Conservation (phyloP, 2,113 vertebrate genomes). For the Oryzias melastigma region DNA sequence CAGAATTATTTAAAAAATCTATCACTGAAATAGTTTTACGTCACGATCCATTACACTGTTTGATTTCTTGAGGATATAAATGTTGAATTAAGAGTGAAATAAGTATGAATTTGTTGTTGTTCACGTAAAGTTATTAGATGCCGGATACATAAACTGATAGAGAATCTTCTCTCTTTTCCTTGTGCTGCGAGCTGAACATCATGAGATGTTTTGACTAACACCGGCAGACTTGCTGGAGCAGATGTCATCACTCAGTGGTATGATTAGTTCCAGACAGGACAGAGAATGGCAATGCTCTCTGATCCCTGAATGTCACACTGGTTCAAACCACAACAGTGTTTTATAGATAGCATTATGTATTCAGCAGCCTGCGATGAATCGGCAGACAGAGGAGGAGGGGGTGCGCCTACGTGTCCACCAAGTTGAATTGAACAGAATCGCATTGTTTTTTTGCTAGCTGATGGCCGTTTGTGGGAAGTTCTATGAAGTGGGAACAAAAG, state of each 20-base stretch:
- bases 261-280: constrained; percentile 60
- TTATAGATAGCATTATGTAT: constrained; percentile 70
- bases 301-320: constrained; percentile 76
- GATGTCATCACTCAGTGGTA: constrained; percentile 58
- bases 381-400: constrained; percentile 48
- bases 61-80: too few relatives aligned
- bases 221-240: constrained; percentile 50
- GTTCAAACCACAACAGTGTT: constrained; percentile 61
- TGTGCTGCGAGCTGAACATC: constrained; percentile 29
- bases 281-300: constrained; percentile 71
- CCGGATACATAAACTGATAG: too few relatives aligned
- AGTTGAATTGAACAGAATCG: constrained; percentile 63
- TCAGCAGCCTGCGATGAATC: constrained; percentile 60
- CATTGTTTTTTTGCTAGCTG: constrained; percentile 72
- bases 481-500: constrained; percentile 78
- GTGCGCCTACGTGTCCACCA: constrained; percentile 64
- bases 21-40: too few relatives aligned
- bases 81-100: too few relatives aligned
- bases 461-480: constrained; percentile 78
- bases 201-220: constrained; percentile 57
- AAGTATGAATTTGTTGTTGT: too few relatives aligned
- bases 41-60: too few relatives aligned
- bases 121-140: too few relatives aligned
- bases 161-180: too few relatives aligned
- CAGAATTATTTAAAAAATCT: too few relatives aligned